phyloP scores from a whole-genome alignment of 2,797 vertebrate species.

The Lutjanus campechanus region DNA sequence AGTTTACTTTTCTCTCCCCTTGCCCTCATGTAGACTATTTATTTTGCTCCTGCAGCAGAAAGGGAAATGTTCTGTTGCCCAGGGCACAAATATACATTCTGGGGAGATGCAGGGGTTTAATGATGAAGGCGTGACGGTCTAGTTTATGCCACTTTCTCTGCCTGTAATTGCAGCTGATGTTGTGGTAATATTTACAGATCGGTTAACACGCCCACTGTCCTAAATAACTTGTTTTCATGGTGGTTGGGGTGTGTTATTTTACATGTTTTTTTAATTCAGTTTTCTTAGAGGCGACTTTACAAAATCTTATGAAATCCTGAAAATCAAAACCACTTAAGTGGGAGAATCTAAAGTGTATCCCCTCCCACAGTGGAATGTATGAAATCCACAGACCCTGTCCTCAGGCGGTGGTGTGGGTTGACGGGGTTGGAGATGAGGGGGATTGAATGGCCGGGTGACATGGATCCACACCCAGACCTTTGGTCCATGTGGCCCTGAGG shows the following conservation, averaged over 20 bases:
- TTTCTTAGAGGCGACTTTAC: slow-evolving; percentile 8
- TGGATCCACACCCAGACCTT: slow-evolving; percentile 66
- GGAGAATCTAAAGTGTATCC: slow-evolving; percentile 32
- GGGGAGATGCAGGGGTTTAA: neutral
- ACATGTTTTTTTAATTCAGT: neutral
- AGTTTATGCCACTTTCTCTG: slow-evolving; percentile 35
- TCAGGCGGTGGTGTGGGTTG: slow-evolving; percentile 56
- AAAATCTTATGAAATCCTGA: slow-evolving; percentile 29
- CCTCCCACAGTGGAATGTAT: slow-evolving; percentile 63
- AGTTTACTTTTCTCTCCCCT: slow-evolving; percentile 63
- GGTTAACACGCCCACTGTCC: slow-evolving; percentile 13
- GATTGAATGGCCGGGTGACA: slow-evolving; percentile 68
- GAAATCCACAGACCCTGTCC: slow-evolving; percentile 56
- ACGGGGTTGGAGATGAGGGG: slow-evolving; percentile 52
- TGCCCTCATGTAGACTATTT: slow-evolving; percentile 57
- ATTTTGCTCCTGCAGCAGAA: slow-evolving; percentile 57
- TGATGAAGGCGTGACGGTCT: neutral
- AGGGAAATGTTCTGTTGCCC: slow-evolving; percentile 49
- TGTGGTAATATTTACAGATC: slow-evolving; percentile 37
- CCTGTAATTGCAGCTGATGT: slow-evolving; percentile 21
- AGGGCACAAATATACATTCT: slow-evolving; percentile 37
- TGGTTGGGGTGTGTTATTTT: neutral
- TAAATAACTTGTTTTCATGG: slow-evolving; percentile 33
- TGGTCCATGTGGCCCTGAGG: slow-evolving; percentile 57
- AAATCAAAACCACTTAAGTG: slow-evolving; percentile 37